These are phyloP conservation scores for Corapipo altera DNA, from an alignment of 2,113 vertebrate genomes.

Conservation along the genomic window DNA sequence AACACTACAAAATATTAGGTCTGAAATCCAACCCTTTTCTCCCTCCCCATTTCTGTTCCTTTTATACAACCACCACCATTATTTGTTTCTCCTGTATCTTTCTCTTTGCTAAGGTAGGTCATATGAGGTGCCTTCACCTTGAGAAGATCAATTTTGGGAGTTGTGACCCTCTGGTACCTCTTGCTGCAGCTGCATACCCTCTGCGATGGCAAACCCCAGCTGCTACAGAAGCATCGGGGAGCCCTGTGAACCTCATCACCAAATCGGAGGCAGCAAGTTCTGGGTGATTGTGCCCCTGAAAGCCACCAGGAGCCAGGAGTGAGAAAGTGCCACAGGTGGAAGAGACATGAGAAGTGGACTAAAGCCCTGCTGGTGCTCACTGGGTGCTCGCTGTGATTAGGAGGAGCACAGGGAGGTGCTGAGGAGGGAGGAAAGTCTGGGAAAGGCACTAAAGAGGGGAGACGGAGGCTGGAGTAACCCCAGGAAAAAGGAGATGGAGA, in stretches of 20 bases:
- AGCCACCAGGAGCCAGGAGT: background rate
- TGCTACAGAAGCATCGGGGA: rapidly evolving
- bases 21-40: background rate
- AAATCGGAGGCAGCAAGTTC: background rate
- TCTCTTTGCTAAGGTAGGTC: background rate
- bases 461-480: background rate
- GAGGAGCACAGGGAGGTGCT: background rate
- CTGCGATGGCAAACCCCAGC: background rate
- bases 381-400: background rate
- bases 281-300: background rate
- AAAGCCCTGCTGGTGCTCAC: background rate
- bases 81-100: background rate
- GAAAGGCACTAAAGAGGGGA: background rate
- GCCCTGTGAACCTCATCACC: background rate
- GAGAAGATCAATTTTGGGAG: background rate
- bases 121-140: background rate
- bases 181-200: rapidly evolving
- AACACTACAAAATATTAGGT: background rate
- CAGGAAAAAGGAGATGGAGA: background rate
- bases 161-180: background rate
- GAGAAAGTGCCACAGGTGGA: background rate
- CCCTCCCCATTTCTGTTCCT: background rate
- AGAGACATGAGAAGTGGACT: background rate
- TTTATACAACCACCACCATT: background rate
- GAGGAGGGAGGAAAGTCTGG: background rate